phyloP scores from a whole-genome alignment of 2,888 invertebrate species.

The Mesorhabditis belari region DNA sequence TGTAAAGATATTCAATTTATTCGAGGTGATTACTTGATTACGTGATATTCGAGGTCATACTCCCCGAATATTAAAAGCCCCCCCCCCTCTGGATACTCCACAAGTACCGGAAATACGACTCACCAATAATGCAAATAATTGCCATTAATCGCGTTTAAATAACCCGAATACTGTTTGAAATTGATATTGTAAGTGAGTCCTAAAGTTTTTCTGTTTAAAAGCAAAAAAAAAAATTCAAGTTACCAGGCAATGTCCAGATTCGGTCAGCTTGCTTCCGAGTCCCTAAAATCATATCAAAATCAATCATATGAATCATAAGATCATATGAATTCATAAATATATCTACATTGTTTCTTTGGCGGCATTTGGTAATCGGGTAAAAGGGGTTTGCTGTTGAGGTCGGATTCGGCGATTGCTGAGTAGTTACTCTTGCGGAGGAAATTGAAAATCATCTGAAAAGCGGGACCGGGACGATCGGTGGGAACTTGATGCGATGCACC shows the following conservation, averaged over 20 bases:
- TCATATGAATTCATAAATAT: background rate
- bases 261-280: conserved; percentile 35
- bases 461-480: conserved; percentile 39
- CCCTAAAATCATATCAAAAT: conserved; percentile 9
- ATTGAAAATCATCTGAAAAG: conserved; percentile 45
- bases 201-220: no score
- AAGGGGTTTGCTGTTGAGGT: conserved; percentile 10
- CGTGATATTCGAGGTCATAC: no score
- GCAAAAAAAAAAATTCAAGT: no score
- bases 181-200: conserved; percentile 38
- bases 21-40: no score
- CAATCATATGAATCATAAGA: background rate
- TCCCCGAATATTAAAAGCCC: no score
- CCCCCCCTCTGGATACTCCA: no score
- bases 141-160: conserved; percentile 31
- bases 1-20: no score
- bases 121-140: conserved; percentile 56
- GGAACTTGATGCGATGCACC: conserved; percentile 36
- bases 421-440: conserved; percentile 27
- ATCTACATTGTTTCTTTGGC: conserved; percentile 7
- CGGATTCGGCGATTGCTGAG: conserved; percentile 13
- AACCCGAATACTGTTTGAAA: conserved; percentile 57
- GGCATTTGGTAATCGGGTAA: conserved; percentile 11
- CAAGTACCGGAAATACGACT: no score
- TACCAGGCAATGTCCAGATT: conserved; percentile 24